Evolutionary conservation across 2,888 invertebrate genomes (phyloP).

Genomic region (Agrochola macilenta): DNA sequence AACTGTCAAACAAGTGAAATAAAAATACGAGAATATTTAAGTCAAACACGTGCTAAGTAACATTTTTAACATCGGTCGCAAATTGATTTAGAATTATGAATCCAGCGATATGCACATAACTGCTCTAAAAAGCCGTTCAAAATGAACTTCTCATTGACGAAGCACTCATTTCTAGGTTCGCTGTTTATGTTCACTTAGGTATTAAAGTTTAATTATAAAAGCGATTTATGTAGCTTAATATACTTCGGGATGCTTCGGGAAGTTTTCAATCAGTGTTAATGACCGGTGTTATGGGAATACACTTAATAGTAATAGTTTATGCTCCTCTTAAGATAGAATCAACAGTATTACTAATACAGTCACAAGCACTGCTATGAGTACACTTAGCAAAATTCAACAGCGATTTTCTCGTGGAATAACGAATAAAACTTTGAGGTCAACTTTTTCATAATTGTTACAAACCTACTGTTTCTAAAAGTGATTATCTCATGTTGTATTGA

Average conservation of each 20-base stretch:
- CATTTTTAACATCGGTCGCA: neutral
- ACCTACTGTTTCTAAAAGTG: too few species aligned
- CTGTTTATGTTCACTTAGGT: constrained; percentile 7
- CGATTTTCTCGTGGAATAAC: neutral
- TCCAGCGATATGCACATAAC: too few species aligned
- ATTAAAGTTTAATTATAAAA: constrained; percentile 37
- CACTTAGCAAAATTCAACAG: neutral
- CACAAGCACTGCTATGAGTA: neutral
- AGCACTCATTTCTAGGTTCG: neutral
- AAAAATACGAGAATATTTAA: neutral
- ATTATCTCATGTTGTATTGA: too few species aligned
- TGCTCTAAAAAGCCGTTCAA: neutral
- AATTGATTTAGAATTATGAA: neutral
- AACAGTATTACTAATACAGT: neutral
- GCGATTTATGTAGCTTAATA: constrained; percentile 15
- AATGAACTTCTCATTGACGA: neutral
- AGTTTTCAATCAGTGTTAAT: constrained; percentile 37
- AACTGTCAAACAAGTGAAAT: neutral
- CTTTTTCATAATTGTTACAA: neutral
- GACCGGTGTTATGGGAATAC: neutral
- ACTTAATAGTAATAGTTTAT: neutral
- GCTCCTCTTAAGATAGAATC: neutral
- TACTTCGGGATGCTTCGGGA: neutral
- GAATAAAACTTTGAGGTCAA: neutral
- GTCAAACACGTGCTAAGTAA: neutral